Evolutionary conservation across 2,113 vertebrate genomes (phyloP), one percentile per base, ranked within the genome.

Genomic region (Girardinichthys multiradiatus): DNA sequence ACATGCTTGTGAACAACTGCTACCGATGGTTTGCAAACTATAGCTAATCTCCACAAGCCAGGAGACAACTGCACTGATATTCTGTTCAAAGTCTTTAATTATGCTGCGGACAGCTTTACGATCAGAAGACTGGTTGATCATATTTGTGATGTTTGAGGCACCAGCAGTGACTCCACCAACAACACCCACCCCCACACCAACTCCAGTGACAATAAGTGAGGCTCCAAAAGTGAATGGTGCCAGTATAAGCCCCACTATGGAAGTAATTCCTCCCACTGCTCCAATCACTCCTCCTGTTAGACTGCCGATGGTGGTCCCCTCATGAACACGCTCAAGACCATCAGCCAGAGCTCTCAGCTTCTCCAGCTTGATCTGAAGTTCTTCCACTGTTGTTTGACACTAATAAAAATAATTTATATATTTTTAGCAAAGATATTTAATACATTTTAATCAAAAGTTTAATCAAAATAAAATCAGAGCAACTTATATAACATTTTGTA

Each of bases 61-160:
- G 1, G 21, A 21, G 26, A 70, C 62, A 17, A 84, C 62, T 12
- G 72, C 73, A 2, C 31, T n/a, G 0, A 85, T 68, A 14, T 74
- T 80, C 24, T 78, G 27, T 4, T 85, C 33, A 58, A 87, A 65
- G 29, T 80, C 72, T 33, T 77, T 35, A 12, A 91, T 59, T 15
- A 87, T 73, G 4, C 48, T 65, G 28, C 37, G 64, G 12, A 91
- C 42, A 42, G 64, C 66, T 21, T 74, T 74, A 4, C 85, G 70
- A 59, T 90, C 76, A 14, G 33, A 65, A 0, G 79, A 77, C 59
- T 82, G 67, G n/a, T 82, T 88, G 21, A 90, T 74, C 79, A 80
- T 86, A 14, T 92, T 90, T 26, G 77, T 89, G 31, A 92, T 76
- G 29, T 82, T 91, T 2, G 90, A 69, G 31, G 17, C 69, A 35